Evolutionary conservation across 1,140 invertebrate species (phyloP).

Genomic region (Drosophila lini): DNA sequence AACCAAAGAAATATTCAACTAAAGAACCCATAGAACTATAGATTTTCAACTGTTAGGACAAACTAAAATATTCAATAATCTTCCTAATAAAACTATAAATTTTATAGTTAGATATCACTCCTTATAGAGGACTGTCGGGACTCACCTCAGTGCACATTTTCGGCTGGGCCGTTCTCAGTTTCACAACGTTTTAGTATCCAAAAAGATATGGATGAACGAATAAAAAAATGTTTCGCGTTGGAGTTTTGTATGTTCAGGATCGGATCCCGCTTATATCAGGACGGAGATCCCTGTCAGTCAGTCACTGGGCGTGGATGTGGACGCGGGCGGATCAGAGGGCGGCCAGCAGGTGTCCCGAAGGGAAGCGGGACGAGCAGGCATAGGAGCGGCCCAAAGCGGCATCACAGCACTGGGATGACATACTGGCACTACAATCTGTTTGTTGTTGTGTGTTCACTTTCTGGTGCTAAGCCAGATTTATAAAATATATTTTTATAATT

Average conservation of each 20-base stretch:
- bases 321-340: slow-evolving; percentile 55
- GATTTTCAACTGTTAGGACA: too few species aligned
- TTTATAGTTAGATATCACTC: neutral
- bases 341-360: slow-evolving; percentile 52
- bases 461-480: slow-evolving; percentile 10
- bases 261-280: slow-evolving; percentile 19
- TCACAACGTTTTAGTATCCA: slow-evolving; percentile 72
- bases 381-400: slow-evolving; percentile 54
- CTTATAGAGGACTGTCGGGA: neutral
- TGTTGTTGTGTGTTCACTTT: slow-evolving; percentile 26
- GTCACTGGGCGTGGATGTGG: slow-evolving; percentile 24
- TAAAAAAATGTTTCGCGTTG: slow-evolving; percentile 37
- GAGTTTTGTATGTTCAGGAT: slow-evolving; percentile 33
- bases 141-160: slow-evolving; percentile 81
- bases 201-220: slow-evolving; percentile 36
- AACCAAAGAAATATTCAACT: neutral
- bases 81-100: neutral
- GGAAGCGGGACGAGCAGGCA: slow-evolving; percentile 36
- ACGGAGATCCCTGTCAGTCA: slow-evolving; percentile 34
- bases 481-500: slow-evolving; percentile 4
- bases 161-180: slow-evolving; percentile 68
- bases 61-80: neutral
- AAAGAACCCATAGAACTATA: neutral
- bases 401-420: slow-evolving; percentile 67
- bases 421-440: slow-evolving; percentile 35